Conservation (phyloP, 2,888 invertebrate species). For the Cheilosia variabilis region DNA sequence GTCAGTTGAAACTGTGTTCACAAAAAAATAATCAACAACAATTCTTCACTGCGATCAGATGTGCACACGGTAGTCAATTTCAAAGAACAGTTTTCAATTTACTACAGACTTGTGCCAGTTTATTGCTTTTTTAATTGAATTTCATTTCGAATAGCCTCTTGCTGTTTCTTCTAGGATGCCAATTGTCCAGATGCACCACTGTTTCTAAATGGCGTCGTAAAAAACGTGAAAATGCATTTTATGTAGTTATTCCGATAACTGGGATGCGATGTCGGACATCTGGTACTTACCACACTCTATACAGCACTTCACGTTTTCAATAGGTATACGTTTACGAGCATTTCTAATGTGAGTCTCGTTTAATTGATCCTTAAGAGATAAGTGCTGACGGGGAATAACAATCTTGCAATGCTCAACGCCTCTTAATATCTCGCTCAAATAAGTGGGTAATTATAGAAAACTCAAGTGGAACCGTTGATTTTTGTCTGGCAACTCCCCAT, state of each 20-base stretch:
- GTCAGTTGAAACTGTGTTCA: too few relatives aligned
- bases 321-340: not conserved
- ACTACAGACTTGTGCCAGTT: constrained; percentile 12
- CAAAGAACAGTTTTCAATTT: constrained; percentile 2
- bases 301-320: not conserved
- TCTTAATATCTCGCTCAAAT: too few relatives aligned
- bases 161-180: not conserved
- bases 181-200: not conserved
- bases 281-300: not conserved
- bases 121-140: constrained; percentile 28
- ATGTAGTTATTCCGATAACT: not conserved
- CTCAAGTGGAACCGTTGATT: too few relatives aligned
- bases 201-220: not conserved
- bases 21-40: too few relatives aligned
- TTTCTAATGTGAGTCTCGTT: not conserved
- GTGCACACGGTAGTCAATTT: not conserved
- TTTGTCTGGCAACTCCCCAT: too few relatives aligned
- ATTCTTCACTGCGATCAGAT: too few relatives aligned
- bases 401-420: too few relatives aligned
- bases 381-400: too few relatives aligned
- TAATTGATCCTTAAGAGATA: too few relatives aligned
- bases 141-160: constrained; percentile 10
- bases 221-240: not conserved
- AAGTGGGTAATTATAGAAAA: too few relatives aligned
- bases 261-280: too few relatives aligned